Percentiles rank a stretch among this genome's conserved stretches.
Conservation (phyloP, 1,140 invertebrate species). For the Zaprionus lachaisei region DNA sequence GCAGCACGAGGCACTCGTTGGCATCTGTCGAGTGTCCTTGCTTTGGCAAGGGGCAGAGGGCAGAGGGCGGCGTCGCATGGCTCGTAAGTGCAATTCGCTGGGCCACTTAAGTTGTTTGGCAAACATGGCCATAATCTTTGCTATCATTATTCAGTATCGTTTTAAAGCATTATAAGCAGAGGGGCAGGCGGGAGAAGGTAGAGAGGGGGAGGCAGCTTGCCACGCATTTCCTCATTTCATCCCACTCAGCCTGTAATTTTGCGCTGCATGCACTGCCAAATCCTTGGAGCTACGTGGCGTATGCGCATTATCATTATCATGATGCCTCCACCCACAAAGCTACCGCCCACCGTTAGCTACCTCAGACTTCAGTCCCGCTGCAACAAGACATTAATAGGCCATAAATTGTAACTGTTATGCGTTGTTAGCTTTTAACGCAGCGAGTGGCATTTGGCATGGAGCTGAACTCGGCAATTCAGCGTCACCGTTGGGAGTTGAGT, state of each 20-base stretch:
- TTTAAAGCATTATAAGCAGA: slow-evolving; percentile 50
- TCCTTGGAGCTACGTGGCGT: slow-evolving; percentile 30
- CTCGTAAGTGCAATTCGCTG: slow-evolving; percentile 65
- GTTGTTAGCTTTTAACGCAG: slow-evolving; percentile 78
- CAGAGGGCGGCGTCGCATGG: slow-evolving; percentile 2
- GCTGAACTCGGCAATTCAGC: slow-evolving; percentile 43
- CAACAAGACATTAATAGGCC: slow-evolving; percentile 75
- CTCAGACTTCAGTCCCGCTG: slow-evolving; percentile 32
- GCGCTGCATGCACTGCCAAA: slow-evolving; percentile 10
- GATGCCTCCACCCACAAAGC: slow-evolving; percentile 6
- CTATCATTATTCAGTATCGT: slow-evolving; percentile 53
- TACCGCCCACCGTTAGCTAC: slow-evolving; percentile 59
- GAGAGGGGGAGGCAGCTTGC: background rate
- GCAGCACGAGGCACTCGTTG: slow-evolving; percentile 16
- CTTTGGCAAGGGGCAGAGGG: background rate
- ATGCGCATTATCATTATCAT: slow-evolving; percentile 49
- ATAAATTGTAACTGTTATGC: slow-evolving; percentile 83
- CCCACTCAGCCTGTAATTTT: slow-evolving; percentile 7
- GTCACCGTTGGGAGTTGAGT: slow-evolving; percentile 51
- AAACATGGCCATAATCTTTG: slow-evolving; percentile 72
- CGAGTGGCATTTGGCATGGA: slow-evolving; percentile 69
- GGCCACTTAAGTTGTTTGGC: slow-evolving; percentile 62
- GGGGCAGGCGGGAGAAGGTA: background rate
- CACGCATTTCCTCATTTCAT: slow-evolving; percentile 1
- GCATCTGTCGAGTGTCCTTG: slow-evolving; percentile 36